Evolutionary conservation across 2,113 vertebrate species (phyloP), one percentile per base, ranked within the genome.

Genomic region (Gavia stellata): DNA sequence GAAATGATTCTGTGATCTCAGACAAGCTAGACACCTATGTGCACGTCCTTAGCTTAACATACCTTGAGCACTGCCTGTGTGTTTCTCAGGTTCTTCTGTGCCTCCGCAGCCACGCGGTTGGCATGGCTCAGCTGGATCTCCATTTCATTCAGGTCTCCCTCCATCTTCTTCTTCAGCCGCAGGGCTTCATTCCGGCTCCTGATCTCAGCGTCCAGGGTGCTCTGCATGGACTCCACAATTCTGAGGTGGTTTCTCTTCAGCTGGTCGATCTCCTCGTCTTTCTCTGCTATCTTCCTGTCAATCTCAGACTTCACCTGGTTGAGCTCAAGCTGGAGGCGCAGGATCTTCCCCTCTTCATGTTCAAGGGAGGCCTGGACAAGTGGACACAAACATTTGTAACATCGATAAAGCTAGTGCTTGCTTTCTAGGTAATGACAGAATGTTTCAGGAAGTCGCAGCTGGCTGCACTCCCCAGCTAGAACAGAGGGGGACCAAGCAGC

Each of bases 111-210:
- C 96, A 97, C 42, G 6, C 98, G 98, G 44, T 98, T 99, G 74
- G 98, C 97, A 2, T 99, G 98, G 86, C 97, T 98, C 88, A 99
- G 97, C 88, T 99, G 98, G 78, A 98, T 97, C 97, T 99, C 98
- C 49, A 99, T 98, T 89, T 99, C 98, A 1, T 99, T 99, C 61
- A 99, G 96, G 74, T 99, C 98, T n/a, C 98, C 98, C 83, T 98
- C 92, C 98, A 98, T 78, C 71, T 74, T 74, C 71, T 74, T 74
- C 71, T 74, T 74, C 38, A 74, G 38, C 21, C 71, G 20, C 71
- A 73, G 38, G 38, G 70, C 70, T 73, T 73, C 70, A 18, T 73
- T 73, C 38, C 71, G 42, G 71, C 50, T 73, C 66, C 97, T 94
- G 83, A 98, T 96, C 81, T 98, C 98, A 24, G 98, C 96, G 3